A percentile compares a stretch with the other conserved stretches of the same genome.
Evolutionary conservation across 1,140 invertebrate species (phyloP).

Genomic region (Drosophila pseudoananassae): DNA sequence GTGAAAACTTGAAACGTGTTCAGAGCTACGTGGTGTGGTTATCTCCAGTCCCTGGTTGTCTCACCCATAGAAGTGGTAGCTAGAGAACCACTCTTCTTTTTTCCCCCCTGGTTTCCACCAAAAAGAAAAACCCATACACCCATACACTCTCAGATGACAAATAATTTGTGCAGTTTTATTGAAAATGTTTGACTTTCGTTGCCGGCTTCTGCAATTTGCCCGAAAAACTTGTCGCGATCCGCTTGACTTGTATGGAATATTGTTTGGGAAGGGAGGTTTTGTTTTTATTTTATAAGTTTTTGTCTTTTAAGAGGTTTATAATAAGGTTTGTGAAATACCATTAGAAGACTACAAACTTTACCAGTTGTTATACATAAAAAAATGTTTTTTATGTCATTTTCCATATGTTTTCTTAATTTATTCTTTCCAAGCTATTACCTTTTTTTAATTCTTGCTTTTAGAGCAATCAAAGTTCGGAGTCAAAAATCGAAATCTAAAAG

Average conservation of each 20-base stretch:
- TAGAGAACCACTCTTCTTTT: conserved; percentile 1
- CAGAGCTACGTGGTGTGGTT: conserved; percentile 57
- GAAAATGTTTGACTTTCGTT: conserved; percentile 79
- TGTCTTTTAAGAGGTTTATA: background rate
- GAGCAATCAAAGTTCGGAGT: background rate
- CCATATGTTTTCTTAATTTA: background rate
- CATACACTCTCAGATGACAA: conserved; percentile 65
- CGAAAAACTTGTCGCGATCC: conserved; percentile 48
- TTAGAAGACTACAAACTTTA: background rate
- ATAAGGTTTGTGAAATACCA: background rate
- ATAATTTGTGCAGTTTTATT: conserved; percentile 81
- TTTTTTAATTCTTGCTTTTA: background rate
- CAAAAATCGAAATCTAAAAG: background rate
- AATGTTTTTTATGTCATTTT: background rate
- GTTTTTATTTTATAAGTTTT: background rate
- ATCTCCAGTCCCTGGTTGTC: conserved; percentile 27
- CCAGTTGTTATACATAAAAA: background rate
- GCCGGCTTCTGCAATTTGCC: conserved; percentile 35
- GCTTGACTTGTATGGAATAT: conserved; percentile 33
- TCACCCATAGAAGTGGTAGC: conserved; percentile 13
- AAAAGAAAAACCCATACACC: background rate
- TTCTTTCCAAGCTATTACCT: background rate
- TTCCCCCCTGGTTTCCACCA: background rate
- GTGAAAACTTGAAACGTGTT: conserved; percentile 68
- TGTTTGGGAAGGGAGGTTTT: conserved; percentile 6